Evolutionary conservation across 2,888 invertebrate species (phyloP), one percentile per base, ranked within the genome.

Genomic region (Villa cingulata): DNA sequence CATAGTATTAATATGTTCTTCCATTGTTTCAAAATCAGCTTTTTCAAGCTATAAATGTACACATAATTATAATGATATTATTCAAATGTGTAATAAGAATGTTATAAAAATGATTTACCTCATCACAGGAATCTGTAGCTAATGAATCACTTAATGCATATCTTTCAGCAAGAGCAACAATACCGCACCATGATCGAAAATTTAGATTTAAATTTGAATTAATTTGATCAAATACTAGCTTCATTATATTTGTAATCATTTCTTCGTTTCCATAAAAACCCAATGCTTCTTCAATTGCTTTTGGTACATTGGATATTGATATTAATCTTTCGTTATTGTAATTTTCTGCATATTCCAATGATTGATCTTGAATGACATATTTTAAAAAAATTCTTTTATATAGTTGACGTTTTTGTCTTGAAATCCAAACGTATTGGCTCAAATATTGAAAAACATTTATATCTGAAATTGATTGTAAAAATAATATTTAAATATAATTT

Each of bases 101-200:
- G 23, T 4, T 7, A 23, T 32, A 32, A 32, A 32, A 12, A 32
- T 1, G 27, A 14, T 34, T 41, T 65, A 82, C 78, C 66, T 82
- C 82, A 58, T 82, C 78, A 50, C 80, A 80, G 1, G 83, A 82
- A 70, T 87, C 86, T 2, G 77, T 75, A 52, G 75, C 71, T 78
- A 71, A 56, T 7, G 48, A 32, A 52, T 60, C 57, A 4, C 59
- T 55, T 34, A 64, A 48, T 3, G 63, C 62, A 44, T 65, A 69
- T 45, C 89, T 72, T 63, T 89, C 89, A 53, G 81, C 80, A 46
- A 83, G 72, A 0, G 86, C 85, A 54, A 83, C 82, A 36, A 89
- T 66, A 1, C 87, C 86, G 58, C 85, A 84, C 81, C 86, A 88
- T 1, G 78, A 77, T 19, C 83, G 74, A 62, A 84, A 87, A 58